A percentile compares a stretch with the other conserved stretches of the same genome.
These are phyloP conservation scores for Lasioglossum baleicum DNA, from an alignment of 1,140 invertebrate species.

Conservation along the genomic window DNA sequence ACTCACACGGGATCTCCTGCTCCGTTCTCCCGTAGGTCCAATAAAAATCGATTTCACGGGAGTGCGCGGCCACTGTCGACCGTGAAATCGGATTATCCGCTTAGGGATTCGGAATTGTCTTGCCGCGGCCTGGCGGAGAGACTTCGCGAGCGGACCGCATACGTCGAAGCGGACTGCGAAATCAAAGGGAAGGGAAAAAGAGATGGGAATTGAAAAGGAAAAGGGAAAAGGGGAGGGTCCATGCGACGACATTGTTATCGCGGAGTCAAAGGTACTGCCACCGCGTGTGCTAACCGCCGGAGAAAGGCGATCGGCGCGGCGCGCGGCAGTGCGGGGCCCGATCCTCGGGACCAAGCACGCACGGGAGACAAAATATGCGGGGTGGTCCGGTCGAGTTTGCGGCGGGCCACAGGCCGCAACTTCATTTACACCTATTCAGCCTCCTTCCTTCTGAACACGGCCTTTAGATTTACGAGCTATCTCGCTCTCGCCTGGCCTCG, in stretches of 20 bases:
- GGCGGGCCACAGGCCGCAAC: constrained; percentile 70
- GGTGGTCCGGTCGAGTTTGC: constrained; percentile 66
- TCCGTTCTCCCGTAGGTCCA: background rate
- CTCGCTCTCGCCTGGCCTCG: constrained; percentile 55
- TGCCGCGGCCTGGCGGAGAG: background rate
- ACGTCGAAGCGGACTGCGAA: constrained; percentile 43
- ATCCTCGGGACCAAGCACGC: constrained; percentile 21
- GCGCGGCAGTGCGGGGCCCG: background rate
- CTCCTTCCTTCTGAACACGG: constrained; percentile 56
- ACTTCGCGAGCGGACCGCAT: constrained; percentile 39
- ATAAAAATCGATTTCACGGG: constrained; percentile 19
- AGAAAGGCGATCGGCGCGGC: background rate
- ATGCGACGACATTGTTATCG: constrained; percentile 47
- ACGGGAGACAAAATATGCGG: constrained; percentile 60
- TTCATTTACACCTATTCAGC: constrained; percentile 79
- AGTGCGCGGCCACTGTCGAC: background rate
- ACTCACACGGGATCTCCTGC: background rate
- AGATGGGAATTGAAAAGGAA: background rate
- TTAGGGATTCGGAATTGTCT: background rate
- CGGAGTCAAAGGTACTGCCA: constrained; percentile 26
- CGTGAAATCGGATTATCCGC: constrained; percentile 44
- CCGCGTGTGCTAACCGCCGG: constrained; percentile 23
- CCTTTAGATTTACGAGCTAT: constrained; percentile 75
- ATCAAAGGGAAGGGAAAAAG: background rate
- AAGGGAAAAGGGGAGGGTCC: constrained; percentile 28